These are phyloP conservation scores for Pelagia noctiluca DNA, from an alignment of 30 jellyfish, hydroid and myxozoan genomes.

Conservation along the genomic window DNA sequence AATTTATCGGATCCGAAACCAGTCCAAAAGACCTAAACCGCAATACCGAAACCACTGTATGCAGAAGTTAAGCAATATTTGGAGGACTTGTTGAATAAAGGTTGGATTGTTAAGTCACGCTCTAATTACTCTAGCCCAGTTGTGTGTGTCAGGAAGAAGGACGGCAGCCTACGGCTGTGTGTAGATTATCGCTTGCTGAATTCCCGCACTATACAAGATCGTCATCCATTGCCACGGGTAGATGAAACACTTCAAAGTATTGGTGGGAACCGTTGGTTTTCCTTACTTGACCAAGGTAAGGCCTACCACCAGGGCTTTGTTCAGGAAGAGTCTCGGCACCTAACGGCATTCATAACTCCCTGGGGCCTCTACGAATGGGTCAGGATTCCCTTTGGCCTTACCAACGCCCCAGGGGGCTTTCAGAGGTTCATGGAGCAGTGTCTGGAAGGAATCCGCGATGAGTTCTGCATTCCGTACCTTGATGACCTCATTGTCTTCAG, in stretches of 20 bases:
- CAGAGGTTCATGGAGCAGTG: slow-evolving; percentile 66
- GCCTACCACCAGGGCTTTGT: slow-evolving; percentile 74
- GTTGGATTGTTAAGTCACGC: slow-evolving; percentile 6
- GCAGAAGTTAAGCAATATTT: slow-evolving; percentile 16
- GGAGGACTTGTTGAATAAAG: not conserved
- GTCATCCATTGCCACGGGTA: slow-evolving; percentile 63
- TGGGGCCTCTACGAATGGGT: slow-evolving; percentile 76
- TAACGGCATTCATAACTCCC: slow-evolving; percentile 71
- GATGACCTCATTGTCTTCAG: slow-evolving; percentile 43
- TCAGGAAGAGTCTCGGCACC: slow-evolving; percentile 30
- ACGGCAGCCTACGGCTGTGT: slow-evolving; percentile 48
- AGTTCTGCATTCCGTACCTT: slow-evolving; percentile 54
- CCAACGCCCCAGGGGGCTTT: slow-evolving; percentile 73
- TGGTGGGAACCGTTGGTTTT: slow-evolving; percentile 69
- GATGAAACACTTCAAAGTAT: slow-evolving; percentile 44
- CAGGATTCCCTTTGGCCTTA: slow-evolving; percentile 58
- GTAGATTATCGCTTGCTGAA: slow-evolving; percentile 54
- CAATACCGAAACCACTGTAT: slow-evolving; percentile 30
- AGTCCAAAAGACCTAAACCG: not conserved
- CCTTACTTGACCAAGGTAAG: slow-evolving; percentile 56
- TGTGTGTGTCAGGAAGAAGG: slow-evolving; percentile 50
- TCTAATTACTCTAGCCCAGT: slow-evolving; percentile 33
- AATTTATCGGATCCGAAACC: slow-evolving; percentile 31
- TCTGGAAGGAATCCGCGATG: slow-evolving; percentile 36
- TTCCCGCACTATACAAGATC: slow-evolving; percentile 50